phyloP scores from a whole-genome alignment of 1,140 invertebrate species.

The Drosophila malerkotliana region DNA sequence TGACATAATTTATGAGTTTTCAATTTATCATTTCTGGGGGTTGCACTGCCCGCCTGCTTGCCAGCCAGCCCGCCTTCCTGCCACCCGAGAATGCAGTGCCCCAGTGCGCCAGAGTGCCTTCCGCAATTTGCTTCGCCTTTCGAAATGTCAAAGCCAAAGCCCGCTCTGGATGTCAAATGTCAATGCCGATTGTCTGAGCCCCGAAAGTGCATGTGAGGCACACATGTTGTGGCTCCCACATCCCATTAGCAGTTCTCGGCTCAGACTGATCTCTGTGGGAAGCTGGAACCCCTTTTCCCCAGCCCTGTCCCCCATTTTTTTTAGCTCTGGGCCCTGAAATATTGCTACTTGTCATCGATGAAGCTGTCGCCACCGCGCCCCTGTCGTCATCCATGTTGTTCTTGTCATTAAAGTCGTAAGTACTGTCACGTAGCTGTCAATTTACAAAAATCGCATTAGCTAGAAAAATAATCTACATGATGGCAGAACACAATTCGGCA shows the following conservation, averaged over 20 bases:
- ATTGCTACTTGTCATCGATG: conserved; percentile 68
- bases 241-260: conserved; percentile 15
- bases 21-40: conserved; percentile 64
- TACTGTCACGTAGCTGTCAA: conserved; percentile 78
- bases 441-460: conserved; percentile 78
- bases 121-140: conserved; percentile 48
- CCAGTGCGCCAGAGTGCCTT: neutral
- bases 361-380: conserved; percentile 17
- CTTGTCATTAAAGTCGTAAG: conserved; percentile 78
- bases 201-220: conserved; percentile 61
- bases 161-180: conserved; percentile 67
- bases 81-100: neutral
- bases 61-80: neutral
- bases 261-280: conserved; percentile 61
- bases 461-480: conserved; percentile 43
- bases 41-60: conserved; percentile 16
- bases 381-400: conserved; percentile 47
- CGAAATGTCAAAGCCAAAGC: conserved; percentile 20
- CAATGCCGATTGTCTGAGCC: conserved; percentile 46
- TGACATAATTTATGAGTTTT: conserved; percentile 80
- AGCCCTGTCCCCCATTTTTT: neutral
- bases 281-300: conserved; percentile 17
- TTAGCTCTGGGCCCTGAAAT: conserved; percentile 41
- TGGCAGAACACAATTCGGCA: conserved; percentile 31
- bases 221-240: conserved; percentile 59